Percentiles rank a stretch among this genome's conserved stretches.
Conservation (phyloP, 2,888 invertebrate species). For the Nomada flava region DNA sequence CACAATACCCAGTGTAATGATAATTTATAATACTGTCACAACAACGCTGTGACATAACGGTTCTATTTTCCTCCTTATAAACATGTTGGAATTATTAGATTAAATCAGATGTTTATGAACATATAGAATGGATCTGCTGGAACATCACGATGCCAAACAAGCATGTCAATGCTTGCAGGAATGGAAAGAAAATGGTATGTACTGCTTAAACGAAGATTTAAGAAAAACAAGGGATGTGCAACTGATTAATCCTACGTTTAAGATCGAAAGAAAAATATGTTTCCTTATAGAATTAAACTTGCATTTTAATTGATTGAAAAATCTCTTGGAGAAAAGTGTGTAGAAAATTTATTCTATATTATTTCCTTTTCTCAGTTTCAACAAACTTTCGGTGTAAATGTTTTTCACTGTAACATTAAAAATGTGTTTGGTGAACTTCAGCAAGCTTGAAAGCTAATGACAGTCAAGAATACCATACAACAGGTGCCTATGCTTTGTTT, state of each 20-base stretch:
- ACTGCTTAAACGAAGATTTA: slow-evolving; percentile 9
- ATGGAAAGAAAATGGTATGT: slow-evolving; percentile 46
- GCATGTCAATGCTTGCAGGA: slow-evolving; percentile 47
- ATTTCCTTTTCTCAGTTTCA: slow-evolving; percentile 12
- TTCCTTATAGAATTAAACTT: slow-evolving; percentile 5
- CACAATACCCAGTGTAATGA: slow-evolving; percentile 54
- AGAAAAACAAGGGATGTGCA: not conserved
- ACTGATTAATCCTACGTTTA: not conserved
- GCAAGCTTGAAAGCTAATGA: slow-evolving; percentile 38
- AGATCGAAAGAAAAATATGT: not conserved
- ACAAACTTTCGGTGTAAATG: slow-evolving; percentile 21
- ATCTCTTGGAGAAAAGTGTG: not conserved
- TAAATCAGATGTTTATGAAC: slow-evolving; percentile 36
- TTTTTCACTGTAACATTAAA: not conserved
- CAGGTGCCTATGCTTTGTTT: slow-evolving; percentile 67
- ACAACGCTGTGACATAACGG: slow-evolving; percentile 24
- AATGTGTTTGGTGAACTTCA: not conserved
- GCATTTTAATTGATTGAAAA: slow-evolving; percentile 17
- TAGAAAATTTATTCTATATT: slow-evolving; percentile 2
- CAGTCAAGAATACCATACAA: slow-evolving; percentile 57
- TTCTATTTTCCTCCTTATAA: slow-evolving; percentile 27
- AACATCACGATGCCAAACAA: slow-evolving; percentile 28
- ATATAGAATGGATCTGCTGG: slow-evolving; percentile 55
- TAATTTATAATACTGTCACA: slow-evolving; percentile 58
- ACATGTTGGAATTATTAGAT: slow-evolving; percentile 47